phyloP scores from a whole-genome alignment of 2,113 vertebrate species.

The Litocranius walleri region DNA sequence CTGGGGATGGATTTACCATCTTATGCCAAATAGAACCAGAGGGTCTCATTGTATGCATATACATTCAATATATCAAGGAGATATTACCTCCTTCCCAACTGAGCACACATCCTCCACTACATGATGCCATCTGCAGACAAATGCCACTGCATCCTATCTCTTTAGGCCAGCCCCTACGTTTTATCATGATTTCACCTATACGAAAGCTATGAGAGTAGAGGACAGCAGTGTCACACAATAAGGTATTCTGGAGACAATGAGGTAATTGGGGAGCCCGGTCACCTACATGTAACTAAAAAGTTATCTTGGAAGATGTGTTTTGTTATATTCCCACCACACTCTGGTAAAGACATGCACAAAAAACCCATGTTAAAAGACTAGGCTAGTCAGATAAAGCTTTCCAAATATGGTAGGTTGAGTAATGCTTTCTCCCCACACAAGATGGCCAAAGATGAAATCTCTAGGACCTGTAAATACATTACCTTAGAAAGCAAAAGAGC shows the following conservation, averaged over 20 bases:
- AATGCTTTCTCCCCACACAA: background rate
- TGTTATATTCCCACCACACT: background rate
- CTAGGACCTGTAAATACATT: background rate
- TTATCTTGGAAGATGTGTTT: background rate
- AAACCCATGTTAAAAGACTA: background rate
- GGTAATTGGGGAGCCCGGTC: background rate
- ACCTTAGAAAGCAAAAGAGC: background rate
- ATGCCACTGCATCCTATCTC: background rate
- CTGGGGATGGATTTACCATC: background rate
- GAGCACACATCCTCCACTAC: background rate
- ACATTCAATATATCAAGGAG: background rate
- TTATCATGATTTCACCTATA: background rate
- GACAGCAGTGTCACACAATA: background rate
- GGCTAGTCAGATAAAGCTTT: background rate
- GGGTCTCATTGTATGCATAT: background rate
- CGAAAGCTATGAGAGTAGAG: background rate
- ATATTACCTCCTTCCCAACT: background rate
- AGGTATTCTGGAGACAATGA: background rate
- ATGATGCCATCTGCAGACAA: background rate
- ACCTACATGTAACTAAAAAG: background rate
- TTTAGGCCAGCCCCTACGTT: background rate
- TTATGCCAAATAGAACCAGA: background rate
- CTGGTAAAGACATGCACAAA: background rate
- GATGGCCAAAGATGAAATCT: background rate
- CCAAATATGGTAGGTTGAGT: background rate